Evolutionary conservation across 1,140 invertebrate species (phyloP), one percentile per base, ranked within the genome.

Genomic region (Vanessa atalanta): DNA sequence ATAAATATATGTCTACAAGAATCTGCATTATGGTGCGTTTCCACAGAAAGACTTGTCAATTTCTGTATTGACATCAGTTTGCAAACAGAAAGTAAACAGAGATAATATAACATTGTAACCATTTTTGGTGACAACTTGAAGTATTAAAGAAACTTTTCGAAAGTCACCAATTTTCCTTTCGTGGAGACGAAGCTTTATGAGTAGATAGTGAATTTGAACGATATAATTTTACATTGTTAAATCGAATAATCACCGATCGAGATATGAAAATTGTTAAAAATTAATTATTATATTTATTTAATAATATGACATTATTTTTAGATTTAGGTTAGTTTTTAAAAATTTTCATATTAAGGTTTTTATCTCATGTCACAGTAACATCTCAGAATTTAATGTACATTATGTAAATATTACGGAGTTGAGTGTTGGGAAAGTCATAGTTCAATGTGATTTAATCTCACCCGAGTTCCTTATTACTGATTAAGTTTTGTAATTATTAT

Each of bases 361-460:
- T 57, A n/a, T 69, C 31, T 57, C 47, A 69, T 69, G 57, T 69
- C 16, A n/a, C 47, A 8, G 23, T 37, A 23, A 65, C 50, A 47
- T 55, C 63, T 65, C 26, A 53, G 37, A 23, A 14, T 65, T 16
- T 70, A 9, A 80, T 83, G 83, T 85, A 85, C 65, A 83, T 85
- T 80, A 79, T 83, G 83, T 85, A 83, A 79, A 85, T 85, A 82
- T 71, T 72, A 76, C n/a, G n/a, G 12, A 23, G 53, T 57, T 79
- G 70, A 73, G 66, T 76, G 65, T 68, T 64, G 23, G 26, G 43
- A 20, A 20, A 65, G 53, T 43, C 7, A 43, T 43, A 9, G 37
- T 43, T 43, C 37, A 48, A 64, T 37, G 53, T 16, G 20, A n/a
- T 57, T 31, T 47, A 20, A 20, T 65, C 23, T 37, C 37, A 72